Base-by-base conservation (phyloP, 2,888 invertebrate genomes). In the Allacma fusca region DNA sequence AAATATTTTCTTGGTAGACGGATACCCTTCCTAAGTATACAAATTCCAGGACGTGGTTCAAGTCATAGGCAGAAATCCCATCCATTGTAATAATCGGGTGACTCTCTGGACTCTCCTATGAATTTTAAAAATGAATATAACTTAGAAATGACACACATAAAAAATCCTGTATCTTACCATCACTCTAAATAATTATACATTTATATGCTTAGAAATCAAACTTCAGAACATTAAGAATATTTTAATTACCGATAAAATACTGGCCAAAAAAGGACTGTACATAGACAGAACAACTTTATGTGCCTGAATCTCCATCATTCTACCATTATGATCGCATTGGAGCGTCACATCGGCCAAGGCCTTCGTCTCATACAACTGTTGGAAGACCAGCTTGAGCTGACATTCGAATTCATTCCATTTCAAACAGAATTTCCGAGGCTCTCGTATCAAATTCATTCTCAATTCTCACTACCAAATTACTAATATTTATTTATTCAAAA, bases 381-480 rank as follows among this genome's bases (percentile, higher is more conserved):
- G 19, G 16, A 44, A 75, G 68, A 28, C 43, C 19, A 26, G 57
- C 4, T 29, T 23, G 1, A 75, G 21, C 23, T 75, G 67, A 1
- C 34, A n/a, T 21, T 68, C 75, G 43, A 67, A 75, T 21, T 68
- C 57, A 28, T 68, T 43, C 75, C 75, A 75, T 44, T 43, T 70
- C n/a, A 70, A 44, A 44, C 43, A 70, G 16, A 40, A 70, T 13
- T n/a, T 70, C 1, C 21, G 67, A 67, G 7, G 1, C 7, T 40
- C 40, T 40, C 7, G 40, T 40, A 40, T 40, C 13, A 40, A 40
- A 40, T 5, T 40, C 40, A 40, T 40, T 40, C n/a, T n/a, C n/a
- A n/a, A n/a, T n/a, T n/a, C n/a, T n/a, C n/a, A n/a, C n/a, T n/a
- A n/a, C n/a, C n/a, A n/a, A n/a, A n/a, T n/a, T n/a, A n/a, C n/a